Evolutionary conservation across 2,113 vertebrate species (phyloP).

Genomic region (Ophthalmolycus amberensis): DNA sequence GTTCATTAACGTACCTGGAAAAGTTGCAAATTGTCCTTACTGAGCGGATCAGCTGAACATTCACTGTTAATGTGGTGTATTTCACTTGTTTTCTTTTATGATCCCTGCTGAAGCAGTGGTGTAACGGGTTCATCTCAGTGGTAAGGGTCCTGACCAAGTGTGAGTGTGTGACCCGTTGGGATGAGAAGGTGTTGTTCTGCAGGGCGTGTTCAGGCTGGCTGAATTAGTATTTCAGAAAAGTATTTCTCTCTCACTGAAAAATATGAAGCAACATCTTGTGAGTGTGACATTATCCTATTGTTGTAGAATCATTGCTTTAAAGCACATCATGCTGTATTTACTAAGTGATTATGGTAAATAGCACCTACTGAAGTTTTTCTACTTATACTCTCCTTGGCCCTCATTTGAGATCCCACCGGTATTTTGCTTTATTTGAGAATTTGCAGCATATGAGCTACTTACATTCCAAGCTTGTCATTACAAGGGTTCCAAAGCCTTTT

Average conservation of each 20-base stretch:
- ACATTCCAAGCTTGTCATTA: not conserved
- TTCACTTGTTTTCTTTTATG: too few species aligned
- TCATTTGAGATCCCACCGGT: not conserved
- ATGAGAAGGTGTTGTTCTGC: too few species aligned
- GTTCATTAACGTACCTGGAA: too few species aligned
- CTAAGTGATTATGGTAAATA: not conserved
- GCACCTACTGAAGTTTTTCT: not conserved
- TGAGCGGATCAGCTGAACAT: too few species aligned
- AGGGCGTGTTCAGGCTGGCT: too few species aligned
- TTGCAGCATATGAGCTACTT: not conserved
- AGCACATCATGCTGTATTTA: not conserved
- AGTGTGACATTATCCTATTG: not conserved
- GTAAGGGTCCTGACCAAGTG: too few species aligned
- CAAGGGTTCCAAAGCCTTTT: not conserved
- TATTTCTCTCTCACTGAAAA: not conserved
- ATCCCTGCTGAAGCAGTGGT: too few species aligned
- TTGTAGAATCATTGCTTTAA: not conserved
- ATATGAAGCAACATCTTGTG: not conserved
- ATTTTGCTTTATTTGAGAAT: not conserved
- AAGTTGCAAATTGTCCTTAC: too few species aligned
- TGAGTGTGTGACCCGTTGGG: too few species aligned
- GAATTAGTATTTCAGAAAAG: too few species aligned
- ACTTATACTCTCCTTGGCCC: not conserved
- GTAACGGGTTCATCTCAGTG: too few species aligned
- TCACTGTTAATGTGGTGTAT: too few species aligned